These are phyloP conservation scores for Hyposoter dolosus DNA, from an alignment of 2,888 invertebrate species.

Conservation along the genomic window DNA sequence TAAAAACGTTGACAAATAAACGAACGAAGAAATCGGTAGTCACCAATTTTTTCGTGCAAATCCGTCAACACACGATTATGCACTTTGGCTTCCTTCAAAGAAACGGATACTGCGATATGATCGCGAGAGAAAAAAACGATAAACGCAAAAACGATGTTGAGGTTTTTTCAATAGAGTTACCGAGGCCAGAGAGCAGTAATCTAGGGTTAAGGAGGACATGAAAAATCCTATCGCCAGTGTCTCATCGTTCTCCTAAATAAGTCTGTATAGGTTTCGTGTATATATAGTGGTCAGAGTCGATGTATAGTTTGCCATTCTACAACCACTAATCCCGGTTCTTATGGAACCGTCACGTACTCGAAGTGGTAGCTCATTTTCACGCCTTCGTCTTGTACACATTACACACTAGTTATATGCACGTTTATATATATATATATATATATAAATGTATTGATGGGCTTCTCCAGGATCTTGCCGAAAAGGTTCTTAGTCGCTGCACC, in stretches of 20 bases:
- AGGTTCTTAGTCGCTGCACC: constrained; percentile 46
- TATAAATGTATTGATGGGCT: constrained; percentile 2
- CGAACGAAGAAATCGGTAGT: background rate
- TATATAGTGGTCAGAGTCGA: constrained; percentile 21
- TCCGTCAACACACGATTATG: background rate
- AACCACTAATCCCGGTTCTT: constrained; percentile 77
- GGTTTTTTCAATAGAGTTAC: background rate
- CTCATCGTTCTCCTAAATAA: constrained; percentile 18
- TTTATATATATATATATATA: constrained; percentile 30
- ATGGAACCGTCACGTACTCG: constrained; percentile 76
- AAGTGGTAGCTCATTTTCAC: constrained; percentile 47
- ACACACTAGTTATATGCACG: constrained; percentile 20
- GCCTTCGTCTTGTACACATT: constrained; percentile 34
- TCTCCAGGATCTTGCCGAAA: constrained; percentile 33
- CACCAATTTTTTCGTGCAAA: background rate
- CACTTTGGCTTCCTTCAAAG: background rate
- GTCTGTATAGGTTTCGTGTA: constrained; percentile 4
- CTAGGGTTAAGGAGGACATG: constrained; percentile 17
- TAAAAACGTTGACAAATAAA: background rate
- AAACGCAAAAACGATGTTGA: background rate
- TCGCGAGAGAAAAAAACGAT: background rate
- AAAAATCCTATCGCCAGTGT: constrained; percentile 14
- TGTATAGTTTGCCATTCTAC: constrained; percentile 25
- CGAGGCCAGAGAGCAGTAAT: background rate
- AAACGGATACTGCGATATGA: background rate